Conservation (phyloP, 2,888 invertebrate genomes). For the Agrilus cyanescens region DNA sequence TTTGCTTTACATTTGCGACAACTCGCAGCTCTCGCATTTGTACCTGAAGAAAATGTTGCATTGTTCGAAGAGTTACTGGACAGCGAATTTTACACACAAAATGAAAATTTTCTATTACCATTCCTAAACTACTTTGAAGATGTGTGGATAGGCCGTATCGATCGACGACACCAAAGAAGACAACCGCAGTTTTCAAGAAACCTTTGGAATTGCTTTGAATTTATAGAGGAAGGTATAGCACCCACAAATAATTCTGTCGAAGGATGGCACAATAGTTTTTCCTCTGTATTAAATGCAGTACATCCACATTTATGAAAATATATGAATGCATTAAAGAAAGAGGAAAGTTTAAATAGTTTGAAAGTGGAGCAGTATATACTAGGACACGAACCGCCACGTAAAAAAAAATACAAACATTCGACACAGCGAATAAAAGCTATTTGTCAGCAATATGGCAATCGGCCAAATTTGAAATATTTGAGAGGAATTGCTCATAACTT, state of each 20-base stretch:
- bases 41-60: too few relatives aligned
- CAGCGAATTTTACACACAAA: conserved; percentile 3
- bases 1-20: conserved; percentile 11
- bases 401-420: too few relatives aligned
- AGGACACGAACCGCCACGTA: too few relatives aligned
- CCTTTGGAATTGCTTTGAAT: too few relatives aligned
- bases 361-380: background rate
- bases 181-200: too few relatives aligned
- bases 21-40: conserved; percentile 6
- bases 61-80: conserved; percentile 5
- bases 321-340: conserved; percentile 1
- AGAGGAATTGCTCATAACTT: conserved; percentile 1
- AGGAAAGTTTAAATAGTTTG: background rate
- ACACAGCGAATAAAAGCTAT: too few relatives aligned
- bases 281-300: too few relatives aligned
- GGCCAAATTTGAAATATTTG: conserved; percentile 2
- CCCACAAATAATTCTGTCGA: too few relatives aligned
- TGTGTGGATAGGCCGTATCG: conserved; percentile 6
- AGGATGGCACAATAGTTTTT: too few relatives aligned
- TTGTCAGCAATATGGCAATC: too few relatives aligned
- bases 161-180: conserved; percentile 2
- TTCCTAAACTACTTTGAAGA: conserved; percentile 7
- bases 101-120: conserved; percentile 6
- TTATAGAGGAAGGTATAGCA: too few relatives aligned
- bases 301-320: conserved; percentile 3